Conservation (phyloP, 1,140 invertebrate species). For the Drosophila miranda region DNA sequence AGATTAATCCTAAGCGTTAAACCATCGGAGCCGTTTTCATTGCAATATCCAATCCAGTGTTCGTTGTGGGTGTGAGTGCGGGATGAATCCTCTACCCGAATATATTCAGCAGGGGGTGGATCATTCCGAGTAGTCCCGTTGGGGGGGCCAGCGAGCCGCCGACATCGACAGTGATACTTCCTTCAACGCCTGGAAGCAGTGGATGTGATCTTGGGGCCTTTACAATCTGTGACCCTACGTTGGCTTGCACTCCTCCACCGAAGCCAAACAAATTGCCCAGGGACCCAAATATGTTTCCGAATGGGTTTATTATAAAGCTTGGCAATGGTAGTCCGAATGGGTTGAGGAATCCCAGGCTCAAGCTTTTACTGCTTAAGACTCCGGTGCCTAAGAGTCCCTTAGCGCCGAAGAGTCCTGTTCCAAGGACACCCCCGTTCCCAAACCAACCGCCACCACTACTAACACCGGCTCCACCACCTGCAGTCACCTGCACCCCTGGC, state of each 20-base stretch:
- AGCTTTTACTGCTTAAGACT: neutral
- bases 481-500: too few species aligned
- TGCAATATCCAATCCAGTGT: neutral
- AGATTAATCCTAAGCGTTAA: conserved; percentile 21
- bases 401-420: conserved; percentile 14
- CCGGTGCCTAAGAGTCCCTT: conserved; percentile 28
- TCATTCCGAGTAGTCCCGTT: conserved; percentile 2
- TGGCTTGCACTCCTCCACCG: too few species aligned
- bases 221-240: too few species aligned
- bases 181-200: neutral
- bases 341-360: conserved; percentile 15
- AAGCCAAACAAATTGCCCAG: neutral
- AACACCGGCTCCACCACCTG: too few species aligned
- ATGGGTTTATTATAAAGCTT: conserved; percentile 6
- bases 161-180: conserved; percentile 6
- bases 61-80: neutral
- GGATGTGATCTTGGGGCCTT: neutral
- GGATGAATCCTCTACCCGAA: conserved; percentile 4
- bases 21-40: conserved; percentile 10
- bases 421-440: conserved; percentile 7
- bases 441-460: neutral
- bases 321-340: neutral
- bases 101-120: neutral
- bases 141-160: conserved; percentile 10
- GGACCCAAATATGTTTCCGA: conserved; percentile 19